Percentiles rank a stretch among this genome's conserved stretches.
phyloP scores from a whole-genome alignment of 1,140 invertebrate species.

The Sminthurides bifidus region DNA sequence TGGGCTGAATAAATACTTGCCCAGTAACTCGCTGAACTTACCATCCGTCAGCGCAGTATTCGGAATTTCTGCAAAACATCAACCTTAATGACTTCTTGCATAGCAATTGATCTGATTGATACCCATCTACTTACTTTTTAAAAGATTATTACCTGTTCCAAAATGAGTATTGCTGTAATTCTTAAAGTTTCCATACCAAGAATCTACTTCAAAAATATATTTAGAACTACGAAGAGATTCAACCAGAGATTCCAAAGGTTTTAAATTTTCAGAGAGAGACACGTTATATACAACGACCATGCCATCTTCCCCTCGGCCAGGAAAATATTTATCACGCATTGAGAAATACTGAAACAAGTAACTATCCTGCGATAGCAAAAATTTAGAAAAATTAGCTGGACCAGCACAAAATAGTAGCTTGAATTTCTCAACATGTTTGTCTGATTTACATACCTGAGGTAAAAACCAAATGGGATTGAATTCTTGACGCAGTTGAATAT shows the following conservation, averaged over 20 bases:
- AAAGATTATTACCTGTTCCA: conserved; percentile 36
- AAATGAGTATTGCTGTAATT: conserved; percentile 45
- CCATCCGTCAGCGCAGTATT: conserved; percentile 39
- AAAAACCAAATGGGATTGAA: conserved; percentile 64
- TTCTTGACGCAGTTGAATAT: conserved; percentile 50
- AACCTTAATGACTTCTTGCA: conserved; percentile 19
- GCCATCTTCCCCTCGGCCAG: conserved; percentile 50
- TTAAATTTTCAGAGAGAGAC: conserved; percentile 51
- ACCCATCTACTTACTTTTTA: conserved; percentile 25
- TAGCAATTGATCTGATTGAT: background rate
- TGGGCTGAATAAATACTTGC: conserved; percentile 57
- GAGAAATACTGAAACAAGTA: conserved; percentile 54
- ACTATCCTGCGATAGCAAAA: conserved; percentile 37
- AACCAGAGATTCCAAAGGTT: conserved; percentile 45
- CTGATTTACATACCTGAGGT: conserved; percentile 34
- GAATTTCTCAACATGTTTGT: background rate
- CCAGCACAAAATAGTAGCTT: conserved; percentile 41
- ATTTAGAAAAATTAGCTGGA: conserved; percentile 27
- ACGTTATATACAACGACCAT: conserved; percentile 53
- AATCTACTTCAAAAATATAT: conserved; percentile 43
- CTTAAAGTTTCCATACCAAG: conserved; percentile 49
- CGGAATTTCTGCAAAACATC: conserved; percentile 38
- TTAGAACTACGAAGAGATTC: conserved; percentile 42
- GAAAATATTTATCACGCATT: conserved; percentile 46
- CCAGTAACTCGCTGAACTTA: conserved; percentile 49